A percentile compares a stretch with the other conserved stretches of the same genome.
phyloP scores from a whole-genome alignment of 1,140 invertebrate species.

The Asbolus verrucosus region DNA sequence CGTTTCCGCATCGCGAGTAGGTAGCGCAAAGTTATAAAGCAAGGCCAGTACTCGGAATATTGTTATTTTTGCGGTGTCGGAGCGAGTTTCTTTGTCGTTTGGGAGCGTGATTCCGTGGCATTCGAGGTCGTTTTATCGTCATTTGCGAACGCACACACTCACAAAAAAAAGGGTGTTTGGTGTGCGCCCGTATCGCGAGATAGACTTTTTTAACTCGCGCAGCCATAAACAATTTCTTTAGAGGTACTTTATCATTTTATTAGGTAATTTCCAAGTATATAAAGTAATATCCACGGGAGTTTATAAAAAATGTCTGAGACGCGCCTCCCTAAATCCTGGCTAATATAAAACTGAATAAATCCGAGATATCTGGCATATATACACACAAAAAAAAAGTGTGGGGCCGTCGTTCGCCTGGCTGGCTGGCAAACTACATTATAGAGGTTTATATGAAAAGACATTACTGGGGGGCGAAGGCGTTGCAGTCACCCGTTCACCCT shows the following conservation, averaged over 20 bases:
- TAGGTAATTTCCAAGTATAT: conserved; percentile 38
- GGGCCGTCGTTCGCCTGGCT: neutral
- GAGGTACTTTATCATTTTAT: conserved; percentile 38
- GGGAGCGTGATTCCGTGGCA: no score
- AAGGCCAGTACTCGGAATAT: conserved; percentile 3
- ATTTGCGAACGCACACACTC: conserved; percentile 28
- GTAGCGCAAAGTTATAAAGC: conserved; percentile 18
- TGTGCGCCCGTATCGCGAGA: conserved; percentile 2
- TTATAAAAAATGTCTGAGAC: conserved; percentile 51
- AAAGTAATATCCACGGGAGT: conserved; percentile 45
- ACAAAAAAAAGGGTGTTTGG: conserved; percentile 1
- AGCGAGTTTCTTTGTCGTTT: no score
- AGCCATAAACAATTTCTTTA: conserved; percentile 33
- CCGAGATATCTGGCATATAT: conserved; percentile 4
- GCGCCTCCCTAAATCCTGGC: conserved; percentile 46
- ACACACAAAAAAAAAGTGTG: conserved; percentile 1
- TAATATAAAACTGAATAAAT: conserved; percentile 53
- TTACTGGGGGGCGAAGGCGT: neutral
- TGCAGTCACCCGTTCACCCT: neutral
- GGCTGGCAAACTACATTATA: conserved; percentile 23
- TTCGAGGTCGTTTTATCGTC: conserved; percentile 21
- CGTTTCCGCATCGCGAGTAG: neutral
- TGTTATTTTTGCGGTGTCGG: conserved; percentile 25
- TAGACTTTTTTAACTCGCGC: conserved; percentile 28
- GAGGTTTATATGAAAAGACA: conserved; percentile 39